Conservation (phyloP, 2,888 invertebrate species). For the Leucophora obtusa region DNA sequence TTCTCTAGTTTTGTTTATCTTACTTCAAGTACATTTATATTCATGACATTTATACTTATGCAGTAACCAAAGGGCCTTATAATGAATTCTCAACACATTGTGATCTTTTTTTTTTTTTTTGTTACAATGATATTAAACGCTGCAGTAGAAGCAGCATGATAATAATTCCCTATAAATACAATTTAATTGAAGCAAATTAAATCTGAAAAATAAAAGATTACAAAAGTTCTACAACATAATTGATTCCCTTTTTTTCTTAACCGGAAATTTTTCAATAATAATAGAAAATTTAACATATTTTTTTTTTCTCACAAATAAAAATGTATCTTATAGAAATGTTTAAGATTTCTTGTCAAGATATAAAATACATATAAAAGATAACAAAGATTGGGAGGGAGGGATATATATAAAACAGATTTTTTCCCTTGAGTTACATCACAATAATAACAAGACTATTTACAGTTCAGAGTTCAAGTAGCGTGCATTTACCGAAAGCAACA, state of each 20-base stretch:
- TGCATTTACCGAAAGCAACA: neutral
- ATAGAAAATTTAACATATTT: neutral
- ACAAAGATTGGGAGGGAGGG: neutral
- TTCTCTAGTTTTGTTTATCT: conserved; percentile 20
- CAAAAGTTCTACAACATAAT: conserved; percentile 4
- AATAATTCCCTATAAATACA: conserved; percentile 22
- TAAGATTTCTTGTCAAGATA: conserved; percentile 7
- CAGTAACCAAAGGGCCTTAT: conserved; percentile 3
- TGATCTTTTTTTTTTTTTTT: conserved; percentile 23
- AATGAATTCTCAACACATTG: conserved; percentile 21
- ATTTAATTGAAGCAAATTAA: conserved; percentile 44
- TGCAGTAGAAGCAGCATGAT: neutral
- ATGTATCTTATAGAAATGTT: neutral
- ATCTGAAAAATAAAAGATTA: conserved; percentile 1
- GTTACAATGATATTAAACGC: conserved; percentile 3
- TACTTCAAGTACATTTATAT: conserved; percentile 27
- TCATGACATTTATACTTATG: conserved; percentile 17
- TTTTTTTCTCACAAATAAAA: conserved; percentile 23
- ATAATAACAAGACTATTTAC: conserved; percentile 30
- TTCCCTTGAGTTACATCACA: conserved; percentile 5
- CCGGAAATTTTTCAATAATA: too few relatives aligned
- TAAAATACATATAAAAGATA: conserved; percentile 9
- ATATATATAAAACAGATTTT: conserved; percentile 7
- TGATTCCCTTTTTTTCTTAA: neutral
- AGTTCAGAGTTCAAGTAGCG: conserved; percentile 45